Evolutionary conservation across 2,888 invertebrate species (phyloP).

Genomic region (Sphecodes monilicornis): DNA sequence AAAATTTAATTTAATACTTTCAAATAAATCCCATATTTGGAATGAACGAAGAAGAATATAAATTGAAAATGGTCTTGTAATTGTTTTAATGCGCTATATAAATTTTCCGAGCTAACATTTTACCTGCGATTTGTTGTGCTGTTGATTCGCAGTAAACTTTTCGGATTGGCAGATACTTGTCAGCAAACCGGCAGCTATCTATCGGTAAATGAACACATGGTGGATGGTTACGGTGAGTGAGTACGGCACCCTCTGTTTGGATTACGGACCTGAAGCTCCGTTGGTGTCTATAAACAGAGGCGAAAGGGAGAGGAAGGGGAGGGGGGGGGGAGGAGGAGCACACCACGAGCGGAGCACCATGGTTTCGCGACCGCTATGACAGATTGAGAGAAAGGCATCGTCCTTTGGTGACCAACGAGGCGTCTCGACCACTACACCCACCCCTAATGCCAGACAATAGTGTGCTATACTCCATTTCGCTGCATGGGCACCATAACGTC

Average conservation of each 20-base stretch:
- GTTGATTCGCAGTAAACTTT: conserved; percentile 33
- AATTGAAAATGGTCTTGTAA: neutral
- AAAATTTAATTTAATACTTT: too few relatives aligned
- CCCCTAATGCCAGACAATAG: conserved; percentile 63
- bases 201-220: conserved; percentile 78
- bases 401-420: conserved; percentile 80
- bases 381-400: conserved; percentile 75
- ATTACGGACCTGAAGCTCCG: conserved; percentile 78
- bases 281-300: conserved; percentile 79
- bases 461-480: conserved; percentile 68
- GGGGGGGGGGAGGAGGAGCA: neutral
- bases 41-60: neutral
- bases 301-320: conserved; percentile 69
- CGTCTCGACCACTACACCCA: conserved; percentile 75
- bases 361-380: conserved; percentile 75
- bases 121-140: neutral
- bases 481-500: conserved; percentile 47
- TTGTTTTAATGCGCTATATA: neutral
- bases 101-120: neutral
- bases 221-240: conserved; percentile 80
- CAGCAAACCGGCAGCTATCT: conserved; percentile 52
- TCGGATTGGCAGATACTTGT: conserved; percentile 46
- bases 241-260: conserved; percentile 81
- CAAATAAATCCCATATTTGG: too few relatives aligned
- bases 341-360: conserved; percentile 51